Evolutionary conservation across 2,797 vertebrate genomes (phyloP), one percentile per base, ranked within the genome.

Genomic region (Coregonus suidteri): DNA sequence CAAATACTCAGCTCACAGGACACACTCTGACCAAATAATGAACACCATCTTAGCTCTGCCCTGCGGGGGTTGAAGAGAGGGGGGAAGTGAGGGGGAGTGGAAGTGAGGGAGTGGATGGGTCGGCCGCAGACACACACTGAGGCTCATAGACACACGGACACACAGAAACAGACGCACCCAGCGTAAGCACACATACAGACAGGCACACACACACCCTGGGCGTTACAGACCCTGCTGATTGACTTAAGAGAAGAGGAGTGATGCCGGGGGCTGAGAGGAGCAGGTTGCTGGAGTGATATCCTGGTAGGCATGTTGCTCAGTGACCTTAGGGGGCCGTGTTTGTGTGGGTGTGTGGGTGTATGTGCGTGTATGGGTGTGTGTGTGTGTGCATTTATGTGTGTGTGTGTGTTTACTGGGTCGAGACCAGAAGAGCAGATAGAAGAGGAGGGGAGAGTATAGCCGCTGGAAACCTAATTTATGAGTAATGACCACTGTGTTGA

Each of bases 1-100:
- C 84, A 84, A 70, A 78, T 82, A 77, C 82, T 87, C 81, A 52
- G 76, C 79, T 78, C 86, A 84, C 89, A 83, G 90, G 87, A 78
- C 78, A 84, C 81, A 80, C 85, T 88, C 81, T 80, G 54, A 62
- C 86, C 89, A 87, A 90, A 88, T 91, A 88, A 92, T 88, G 88
- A 89, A 88, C 86, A 86, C 87, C 81, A 87, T 92, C 88, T 89
- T 84, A 25, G 73, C n/a, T 64, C 20, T 25, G 13, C 37, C 18
- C 18, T n/a, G 34, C 35, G 34, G 67, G 67, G 35, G 67, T 47
- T 7, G 16, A 20, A 0, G 15, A 62, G 56, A n/a, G 18, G 2
- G 16, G 5, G 15, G 31, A 14, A 37, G 15, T 15, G 65, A 67
- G 15, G 15, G 35, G 31, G 16, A 4, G 3, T 30, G 13, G 15